Percentiles rank a stretch among this genome's conserved stretches.
These are phyloP conservation scores for Metridium senile DNA, from an alignment of 92 coral and sea anemone genomes.

Conservation along the genomic window DNA sequence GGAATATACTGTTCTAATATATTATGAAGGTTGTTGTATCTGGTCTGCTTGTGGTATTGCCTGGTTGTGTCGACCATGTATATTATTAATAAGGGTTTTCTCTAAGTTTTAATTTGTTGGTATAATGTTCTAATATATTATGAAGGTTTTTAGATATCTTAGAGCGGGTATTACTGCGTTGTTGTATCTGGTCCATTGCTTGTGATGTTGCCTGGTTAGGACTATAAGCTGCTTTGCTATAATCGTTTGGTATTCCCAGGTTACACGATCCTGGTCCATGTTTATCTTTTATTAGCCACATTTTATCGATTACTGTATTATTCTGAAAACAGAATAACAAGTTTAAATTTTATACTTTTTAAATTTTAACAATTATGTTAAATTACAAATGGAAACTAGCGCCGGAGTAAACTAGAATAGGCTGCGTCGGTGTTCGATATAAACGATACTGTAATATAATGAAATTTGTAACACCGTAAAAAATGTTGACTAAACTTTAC, in stretches of 20 bases:
- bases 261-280: slow-evolving; percentile 84
- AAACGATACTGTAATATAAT: no score
- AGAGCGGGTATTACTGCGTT: neutral
- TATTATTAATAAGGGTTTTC: slow-evolving; percentile 25
- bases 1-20: slow-evolving; percentile 18
- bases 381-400: no score
- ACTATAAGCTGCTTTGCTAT: neutral
- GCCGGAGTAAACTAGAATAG: no score
- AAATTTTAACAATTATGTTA: neutral
- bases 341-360: neutral
- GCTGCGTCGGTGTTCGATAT: no score
- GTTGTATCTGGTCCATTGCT: neutral
- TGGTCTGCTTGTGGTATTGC: neutral
- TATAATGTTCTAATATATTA: slow-evolving; percentile 15
- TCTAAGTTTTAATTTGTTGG: slow-evolving; percentile 7
- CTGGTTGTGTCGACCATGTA: neutral
- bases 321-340: slow-evolving; percentile 37
- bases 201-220: neutral
- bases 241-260: slow-evolving; percentile 13
- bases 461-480: no score
- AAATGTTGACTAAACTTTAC: no score
- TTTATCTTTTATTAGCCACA: slow-evolving; percentile 91
- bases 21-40: neutral
- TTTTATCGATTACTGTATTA: slow-evolving; percentile 76
- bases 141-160: slow-evolving; percentile 9